Evolutionary conservation across 2,797 vertebrate species (phyloP), one percentile per base, ranked within the genome.

Genomic region (Mormyrops attenuatus): DNA sequence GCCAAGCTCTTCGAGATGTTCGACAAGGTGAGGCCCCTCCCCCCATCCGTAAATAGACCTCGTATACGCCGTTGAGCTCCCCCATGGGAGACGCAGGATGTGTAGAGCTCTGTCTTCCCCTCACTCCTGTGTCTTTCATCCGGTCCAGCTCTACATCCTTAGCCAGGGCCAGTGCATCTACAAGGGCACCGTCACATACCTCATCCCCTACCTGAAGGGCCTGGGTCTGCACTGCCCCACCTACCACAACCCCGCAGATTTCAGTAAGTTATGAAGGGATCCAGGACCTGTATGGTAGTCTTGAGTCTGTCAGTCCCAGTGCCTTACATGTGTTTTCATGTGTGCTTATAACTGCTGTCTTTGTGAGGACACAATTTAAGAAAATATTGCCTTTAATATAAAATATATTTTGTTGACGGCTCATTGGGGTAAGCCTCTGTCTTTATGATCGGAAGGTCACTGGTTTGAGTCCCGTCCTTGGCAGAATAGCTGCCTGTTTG

Each of bases 1-100:
- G 99, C 98, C 93, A 99, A 98, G 95, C 97, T 99, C 93, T 99
- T 99, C 80, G 98, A 99, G 95, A 98, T 98, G 97, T 99, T 99
- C 26, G 97, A 99, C 95, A 99, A 99, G 97, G 99, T 98, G 93
- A 93, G 90, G 55, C 0, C 44, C 47, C 41, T 30, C 87, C 41
- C 26, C 57, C 26, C 63, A 1, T 26, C 63, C 66, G 15, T 6
- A 69, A 34, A 69, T 34, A 34, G 11, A 80, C 17, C 38, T 44
- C 34, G 38, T 41, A 80, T 9, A 9, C 7, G 73, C 38, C 44
- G 88, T 44, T 44, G 5, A 34, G 34, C 26, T 38, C 26, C 49
- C 22, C 17, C 15, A 20, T 26, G 20, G 50, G 26, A 47, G 38
- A 60, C 13, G 30, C 66, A 69, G 30, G 66, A 69, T 2, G 26